Evolutionary conservation across 2,888 invertebrate genomes (phyloP), one percentile per base, ranked within the genome.

Genomic region (Cinara cedri): DNA sequence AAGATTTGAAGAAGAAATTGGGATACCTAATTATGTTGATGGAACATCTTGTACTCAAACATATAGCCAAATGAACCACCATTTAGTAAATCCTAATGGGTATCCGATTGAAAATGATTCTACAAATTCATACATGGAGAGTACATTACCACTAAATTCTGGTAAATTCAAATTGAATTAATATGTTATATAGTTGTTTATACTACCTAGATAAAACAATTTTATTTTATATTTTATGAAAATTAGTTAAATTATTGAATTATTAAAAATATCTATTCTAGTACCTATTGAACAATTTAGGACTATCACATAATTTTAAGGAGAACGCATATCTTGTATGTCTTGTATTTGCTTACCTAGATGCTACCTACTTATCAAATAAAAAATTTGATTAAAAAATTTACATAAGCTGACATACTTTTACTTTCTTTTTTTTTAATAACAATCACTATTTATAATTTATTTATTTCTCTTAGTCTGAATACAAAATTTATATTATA

Each of bases 1-100:
- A 83, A 93, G 95, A 84, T 95, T 95, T 85, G 95, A 95, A 85
- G 94, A 94, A 1, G 95, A 95, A 87, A 94, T 95, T 83, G 85
- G 85, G 14, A 82, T 84, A 55, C 92, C 93, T 0, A 90, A 91
- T 16, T 88, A 88, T 54, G 88, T 89, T 8, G 83, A 85, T 9
- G 51, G 42, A 21, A 75, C 72, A 49, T 49, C 93, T 62, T 92
- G 91, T 0, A 89, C 91, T 1, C 91, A 90, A 82, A 91, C 92
- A 0, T 94, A 91, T 83, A 90, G 88, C 71, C 90, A 90, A 81
- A 90, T 91, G 1, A 91, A 78, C 81, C 81, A 82, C 21, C 63
- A 65, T 42, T 24, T 54, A 42, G 16, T 42, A 1, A 74, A 63
- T 51, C 21, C 74, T n/a, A 63, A 1, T 42, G 54, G 63, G 21